A percentile compares a stretch with the other conserved stretches of the same genome.
These are phyloP conservation scores for Euborellia annulipes DNA, from an alignment of 1,140 invertebrate genomes.

Conservation along the genomic window DNA sequence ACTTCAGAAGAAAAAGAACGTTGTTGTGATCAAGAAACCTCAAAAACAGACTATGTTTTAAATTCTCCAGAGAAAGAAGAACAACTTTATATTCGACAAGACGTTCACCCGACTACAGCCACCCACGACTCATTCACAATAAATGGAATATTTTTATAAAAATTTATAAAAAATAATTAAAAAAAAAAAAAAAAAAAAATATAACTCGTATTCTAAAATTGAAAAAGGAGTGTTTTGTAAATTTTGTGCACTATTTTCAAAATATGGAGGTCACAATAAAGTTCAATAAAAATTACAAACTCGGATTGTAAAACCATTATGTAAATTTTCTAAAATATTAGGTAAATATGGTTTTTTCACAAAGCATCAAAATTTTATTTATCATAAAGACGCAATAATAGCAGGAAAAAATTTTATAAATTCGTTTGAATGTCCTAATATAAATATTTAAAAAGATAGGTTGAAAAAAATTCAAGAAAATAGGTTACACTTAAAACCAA, in stretches of 20 bases:
- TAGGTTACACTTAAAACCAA: slow-evolving; percentile 12
- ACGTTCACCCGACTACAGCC: too few relatives aligned
- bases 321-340: slow-evolving; percentile 13
- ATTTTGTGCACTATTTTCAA: slow-evolving; percentile 16
- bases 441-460: slow-evolving; percentile 2
- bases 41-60: too few relatives aligned
- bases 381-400: slow-evolving; percentile 14
- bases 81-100: too few relatives aligned
- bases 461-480: slow-evolving; percentile 16
- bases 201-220: slow-evolving; percentile 13
- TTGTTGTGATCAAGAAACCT: too few relatives aligned
- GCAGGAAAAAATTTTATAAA: slow-evolving; percentile 13
- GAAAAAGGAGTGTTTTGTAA: slow-evolving; percentile 14
- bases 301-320: slow-evolving; percentile 14
- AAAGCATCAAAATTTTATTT: slow-evolving; percentile 11
- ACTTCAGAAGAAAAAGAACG: too few relatives aligned
- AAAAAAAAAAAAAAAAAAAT: too few relatives aligned
- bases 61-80: too few relatives aligned
- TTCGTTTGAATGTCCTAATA: slow-evolving; percentile 8
- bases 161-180: too few relatives aligned
- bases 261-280: slow-evolving; percentile 11
- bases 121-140: too few relatives aligned
- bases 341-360: slow-evolving; percentile 13
- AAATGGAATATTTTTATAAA: too few relatives aligned
- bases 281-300: slow-evolving; percentile 12